A percentile compares a stretch with the other conserved stretches of the same genome.
These are phyloP conservation scores for Butorides virescens DNA, from an alignment of 2,113 vertebrate genomes.

Conservation along the genomic window DNA sequence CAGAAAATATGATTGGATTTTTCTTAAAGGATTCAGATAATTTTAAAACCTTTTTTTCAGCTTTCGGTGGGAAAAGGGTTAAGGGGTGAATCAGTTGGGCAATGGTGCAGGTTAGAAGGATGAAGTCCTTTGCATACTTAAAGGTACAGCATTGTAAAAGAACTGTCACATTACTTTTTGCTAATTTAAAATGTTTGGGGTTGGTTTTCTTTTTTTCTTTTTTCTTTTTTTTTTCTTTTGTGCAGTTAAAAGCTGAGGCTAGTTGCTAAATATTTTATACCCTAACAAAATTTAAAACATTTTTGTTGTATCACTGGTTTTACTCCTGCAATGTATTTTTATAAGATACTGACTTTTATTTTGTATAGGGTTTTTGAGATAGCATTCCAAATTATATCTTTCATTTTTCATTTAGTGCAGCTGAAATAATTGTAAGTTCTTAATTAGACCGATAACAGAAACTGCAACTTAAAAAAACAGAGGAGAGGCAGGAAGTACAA, in stretches of 20 bases:
- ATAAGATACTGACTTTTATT: constrained; percentile 32
- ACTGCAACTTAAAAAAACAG: constrained; percentile 2
- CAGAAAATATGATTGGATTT: not conserved
- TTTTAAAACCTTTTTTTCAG: not conserved
- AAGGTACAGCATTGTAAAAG: constrained; percentile 40
- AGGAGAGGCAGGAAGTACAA: not conserved
- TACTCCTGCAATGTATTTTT: constrained; percentile 43
- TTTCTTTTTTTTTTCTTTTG: not conserved
- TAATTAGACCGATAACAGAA: constrained; percentile 52
- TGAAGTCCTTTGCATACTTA: constrained; percentile 63
- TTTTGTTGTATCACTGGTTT: constrained; percentile 45
- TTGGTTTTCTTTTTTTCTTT: not conserved
- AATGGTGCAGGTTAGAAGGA: constrained; percentile 6
- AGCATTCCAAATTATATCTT: constrained; percentile 48
- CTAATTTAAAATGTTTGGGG: not conserved
- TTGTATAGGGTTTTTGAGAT: constrained; percentile 24
- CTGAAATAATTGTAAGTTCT: constrained; percentile 46
- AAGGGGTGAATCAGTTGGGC: not conserved
- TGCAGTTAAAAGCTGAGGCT: constrained; percentile 22
- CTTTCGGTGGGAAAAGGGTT: not conserved
- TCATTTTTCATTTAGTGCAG: constrained; percentile 58
- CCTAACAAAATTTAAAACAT: constrained; percentile 18
- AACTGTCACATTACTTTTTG: not conserved
- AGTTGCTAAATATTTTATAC: constrained; percentile 35
- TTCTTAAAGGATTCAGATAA: not conserved